Evolutionary conservation across 2,797 vertebrate genomes (phyloP).

Genomic region (Dromococcyx pavoninus): DNA sequence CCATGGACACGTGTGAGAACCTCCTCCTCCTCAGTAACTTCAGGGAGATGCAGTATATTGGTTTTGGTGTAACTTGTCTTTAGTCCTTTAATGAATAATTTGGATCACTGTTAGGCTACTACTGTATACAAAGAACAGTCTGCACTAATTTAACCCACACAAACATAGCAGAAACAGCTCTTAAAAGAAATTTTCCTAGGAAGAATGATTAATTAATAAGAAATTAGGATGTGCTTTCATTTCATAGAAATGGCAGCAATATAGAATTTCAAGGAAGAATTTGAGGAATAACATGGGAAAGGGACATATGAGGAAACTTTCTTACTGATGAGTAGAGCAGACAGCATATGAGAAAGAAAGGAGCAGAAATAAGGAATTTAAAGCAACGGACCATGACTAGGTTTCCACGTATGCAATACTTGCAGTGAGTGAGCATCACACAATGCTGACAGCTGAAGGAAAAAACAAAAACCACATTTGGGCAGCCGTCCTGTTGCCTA

Average conservation of each 20-base stretch:
- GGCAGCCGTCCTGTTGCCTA: not conserved
- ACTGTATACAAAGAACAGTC: not conserved
- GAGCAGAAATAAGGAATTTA: not conserved
- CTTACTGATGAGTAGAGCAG: not conserved
- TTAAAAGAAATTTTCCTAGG: not conserved
- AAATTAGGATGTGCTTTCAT: not conserved
- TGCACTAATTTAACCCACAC: not conserved
- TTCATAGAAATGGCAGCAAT: not conserved
- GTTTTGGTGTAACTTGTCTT: not conserved
- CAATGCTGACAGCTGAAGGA: rapidly evolving
- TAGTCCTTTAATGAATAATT: not conserved
- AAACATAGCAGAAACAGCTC: not conserved
- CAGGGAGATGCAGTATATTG: not conserved
- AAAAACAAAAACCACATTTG: not conserved
- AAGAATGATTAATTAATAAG: not conserved
- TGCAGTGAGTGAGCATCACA: not conserved
- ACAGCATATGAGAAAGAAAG: not conserved
- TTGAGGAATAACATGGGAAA: not conserved
- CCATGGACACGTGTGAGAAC: rapidly evolving
- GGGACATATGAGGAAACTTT: not conserved
- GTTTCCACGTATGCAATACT: not conserved
- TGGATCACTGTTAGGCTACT: not conserved
- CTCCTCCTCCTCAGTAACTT: not conserved
- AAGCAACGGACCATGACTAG: not conserved
- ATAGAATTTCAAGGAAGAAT: not conserved